Evolutionary conservation across 2,113 vertebrate species (phyloP).

Genomic region (Cathartes aura): DNA sequence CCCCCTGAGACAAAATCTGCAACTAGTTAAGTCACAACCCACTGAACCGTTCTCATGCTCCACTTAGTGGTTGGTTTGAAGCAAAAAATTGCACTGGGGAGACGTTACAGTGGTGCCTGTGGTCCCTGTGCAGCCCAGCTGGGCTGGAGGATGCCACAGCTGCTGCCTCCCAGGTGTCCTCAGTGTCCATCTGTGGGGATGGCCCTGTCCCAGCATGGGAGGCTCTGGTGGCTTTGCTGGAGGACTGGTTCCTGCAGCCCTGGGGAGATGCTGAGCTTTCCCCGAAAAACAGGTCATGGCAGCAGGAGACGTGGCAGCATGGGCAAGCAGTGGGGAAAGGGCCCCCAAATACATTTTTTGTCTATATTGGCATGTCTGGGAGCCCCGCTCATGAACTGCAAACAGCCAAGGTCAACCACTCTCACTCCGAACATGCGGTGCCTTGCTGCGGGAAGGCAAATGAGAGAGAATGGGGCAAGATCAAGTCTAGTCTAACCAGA

Average conservation of each 20-base stretch:
- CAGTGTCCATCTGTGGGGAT: background rate
- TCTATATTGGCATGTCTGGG: background rate
- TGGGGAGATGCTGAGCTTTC: background rate
- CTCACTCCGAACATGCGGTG: background rate
- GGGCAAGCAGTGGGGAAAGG: background rate
- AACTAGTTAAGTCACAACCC: background rate
- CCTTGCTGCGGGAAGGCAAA: background rate
- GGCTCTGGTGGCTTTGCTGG: background rate
- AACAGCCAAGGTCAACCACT: background rate
- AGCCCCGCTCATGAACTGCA: background rate
- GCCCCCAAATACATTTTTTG: background rate
- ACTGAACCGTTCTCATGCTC: fast-evolving
- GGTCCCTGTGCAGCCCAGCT: background rate
- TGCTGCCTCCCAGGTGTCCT: background rate
- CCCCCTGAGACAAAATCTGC: background rate
- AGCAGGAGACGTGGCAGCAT: background rate
- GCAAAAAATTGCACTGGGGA: background rate
- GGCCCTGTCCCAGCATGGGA: background rate
- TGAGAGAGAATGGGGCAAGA: background rate
- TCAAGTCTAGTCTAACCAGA: background rate
- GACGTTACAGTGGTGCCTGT: background rate
- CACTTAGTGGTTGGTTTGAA: background rate
- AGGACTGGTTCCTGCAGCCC: background rate
- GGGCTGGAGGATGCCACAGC: background rate
- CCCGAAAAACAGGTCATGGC: background rate